Conservation (phyloP, 2,113 vertebrate genomes). For the Mus spicilegus region DNA sequence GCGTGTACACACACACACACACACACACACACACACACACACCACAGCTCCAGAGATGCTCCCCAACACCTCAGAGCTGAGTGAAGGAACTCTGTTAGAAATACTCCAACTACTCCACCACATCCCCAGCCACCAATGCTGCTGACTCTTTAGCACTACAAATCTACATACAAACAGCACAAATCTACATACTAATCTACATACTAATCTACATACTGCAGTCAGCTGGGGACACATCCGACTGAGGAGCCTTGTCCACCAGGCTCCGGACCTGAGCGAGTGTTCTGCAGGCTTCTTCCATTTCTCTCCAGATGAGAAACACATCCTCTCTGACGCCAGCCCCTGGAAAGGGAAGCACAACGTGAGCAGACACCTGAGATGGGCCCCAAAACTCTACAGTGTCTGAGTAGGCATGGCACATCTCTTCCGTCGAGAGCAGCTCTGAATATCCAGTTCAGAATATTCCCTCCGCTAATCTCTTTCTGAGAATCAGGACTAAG, state of each 20-base stretch:
- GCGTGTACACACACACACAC: background rate
- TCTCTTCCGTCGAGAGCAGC: background rate
- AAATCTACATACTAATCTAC: no score
- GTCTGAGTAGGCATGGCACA: background rate
- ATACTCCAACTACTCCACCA: background rate
- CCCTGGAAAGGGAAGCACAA: constrained; percentile 76
- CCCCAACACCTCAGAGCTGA: background rate
- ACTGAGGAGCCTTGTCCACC: constrained; percentile 67
- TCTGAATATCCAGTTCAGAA: background rate
- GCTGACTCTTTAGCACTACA: background rate
- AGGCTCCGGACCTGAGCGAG: constrained; percentile 84
- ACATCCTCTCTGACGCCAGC: constrained; percentile 89
- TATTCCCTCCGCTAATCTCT: background rate
- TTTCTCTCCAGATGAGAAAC: constrained; percentile 89
- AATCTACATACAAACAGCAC: no score
- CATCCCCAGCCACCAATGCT: no score
- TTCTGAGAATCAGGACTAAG: constrained; percentile 36
- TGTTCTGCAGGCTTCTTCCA: constrained; percentile 87
- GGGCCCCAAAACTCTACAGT: background rate
- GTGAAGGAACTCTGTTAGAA: background rate
- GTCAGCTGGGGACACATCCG: constrained; percentile 50
- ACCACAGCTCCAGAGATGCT: background rate
- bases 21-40: background rate
- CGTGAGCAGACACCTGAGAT: fast-evolving
- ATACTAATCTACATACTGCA: background rate